Conservation (phyloP, 2,113 vertebrate species). For the Osmerus eperlanus region DNA sequence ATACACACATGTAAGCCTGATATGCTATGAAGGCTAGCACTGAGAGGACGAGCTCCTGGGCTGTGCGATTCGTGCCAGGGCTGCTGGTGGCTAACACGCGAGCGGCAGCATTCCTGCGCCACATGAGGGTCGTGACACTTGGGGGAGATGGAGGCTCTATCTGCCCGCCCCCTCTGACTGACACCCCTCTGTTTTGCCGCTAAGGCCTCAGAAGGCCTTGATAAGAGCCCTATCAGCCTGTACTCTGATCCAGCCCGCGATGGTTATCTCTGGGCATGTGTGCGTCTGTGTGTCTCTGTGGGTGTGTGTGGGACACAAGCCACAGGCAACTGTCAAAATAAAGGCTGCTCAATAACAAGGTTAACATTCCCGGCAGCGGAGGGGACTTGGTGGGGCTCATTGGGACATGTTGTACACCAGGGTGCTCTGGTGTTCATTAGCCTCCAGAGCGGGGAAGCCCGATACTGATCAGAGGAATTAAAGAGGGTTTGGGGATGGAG, state of each 20-base stretch:
- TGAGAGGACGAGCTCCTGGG: conserved; percentile 49
- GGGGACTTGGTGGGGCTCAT: background rate
- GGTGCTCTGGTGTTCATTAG: conserved; percentile 20
- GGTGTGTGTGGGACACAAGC: conserved; percentile 11
- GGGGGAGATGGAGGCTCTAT: conserved; percentile 60
- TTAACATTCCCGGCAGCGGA: conserved; percentile 12
- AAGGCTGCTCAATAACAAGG: conserved; percentile 34
- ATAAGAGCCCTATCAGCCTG: conserved; percentile 52
- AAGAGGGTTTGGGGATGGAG: conserved; percentile 3
- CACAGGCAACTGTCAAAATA: conserved; percentile 27
- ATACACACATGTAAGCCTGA: conserved; percentile 27
- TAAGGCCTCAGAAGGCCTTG: conserved; percentile 45
- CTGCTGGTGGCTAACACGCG: conserved; percentile 53
- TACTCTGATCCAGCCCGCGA: conserved; percentile 43
- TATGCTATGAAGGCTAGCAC: conserved; percentile 43
- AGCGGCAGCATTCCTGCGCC: conserved; percentile 33
- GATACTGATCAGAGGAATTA: conserved; percentile 21
- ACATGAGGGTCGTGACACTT: conserved; percentile 48
- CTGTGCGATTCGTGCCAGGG: conserved; percentile 59
- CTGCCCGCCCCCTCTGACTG: conserved; percentile 41
- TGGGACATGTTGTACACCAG: background rate
- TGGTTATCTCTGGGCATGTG: conserved; percentile 44
- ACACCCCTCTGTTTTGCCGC: conserved; percentile 44
- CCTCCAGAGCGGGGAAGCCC: conserved; percentile 1
- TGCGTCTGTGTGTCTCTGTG: conserved; percentile 5